Percentiles rank a stretch among this genome's conserved stretches.
Conservation (phyloP, 2,797 vertebrate genomes). For the Percopsis omiscomaycus region DNA sequence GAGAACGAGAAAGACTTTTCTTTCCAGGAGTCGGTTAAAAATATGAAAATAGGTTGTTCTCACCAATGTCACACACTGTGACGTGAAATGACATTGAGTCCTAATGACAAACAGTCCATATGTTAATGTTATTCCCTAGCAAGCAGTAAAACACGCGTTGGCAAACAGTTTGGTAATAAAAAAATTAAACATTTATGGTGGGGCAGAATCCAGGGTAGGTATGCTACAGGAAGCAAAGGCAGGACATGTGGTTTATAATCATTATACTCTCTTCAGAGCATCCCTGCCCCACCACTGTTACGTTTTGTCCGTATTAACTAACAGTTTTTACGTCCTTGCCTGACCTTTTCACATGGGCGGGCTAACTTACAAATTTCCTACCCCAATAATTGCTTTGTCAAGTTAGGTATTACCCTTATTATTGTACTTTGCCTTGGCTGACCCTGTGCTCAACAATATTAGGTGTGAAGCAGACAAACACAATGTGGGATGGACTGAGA, state of each 20-base stretch:
- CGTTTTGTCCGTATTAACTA: too few species aligned
- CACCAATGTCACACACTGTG: neutral
- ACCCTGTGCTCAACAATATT: slow-evolving; percentile 34
- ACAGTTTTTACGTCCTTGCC: neutral
- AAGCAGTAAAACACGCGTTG: slow-evolving; percentile 52
- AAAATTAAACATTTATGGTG: slow-evolving; percentile 64
- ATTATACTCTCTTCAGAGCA: neutral
- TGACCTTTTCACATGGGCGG: slow-evolving; percentile 36
- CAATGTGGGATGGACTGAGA: neutral
- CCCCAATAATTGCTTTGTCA: neutral
- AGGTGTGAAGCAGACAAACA: slow-evolving; percentile 53
- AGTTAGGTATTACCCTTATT: slow-evolving; percentile 38
- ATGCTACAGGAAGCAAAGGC: neutral
- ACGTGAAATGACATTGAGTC: neutral
- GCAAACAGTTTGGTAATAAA: slow-evolving; percentile 65
- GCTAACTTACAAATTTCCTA: slow-evolving; percentile 6
- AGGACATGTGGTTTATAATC: neutral
- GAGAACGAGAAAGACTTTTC: neutral
- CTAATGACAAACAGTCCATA: slow-evolving; percentile 15
- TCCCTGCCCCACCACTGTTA: too few species aligned
- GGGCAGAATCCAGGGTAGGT: slow-evolving; percentile 18
- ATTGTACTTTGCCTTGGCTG: slow-evolving; percentile 37
- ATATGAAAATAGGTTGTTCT: slow-evolving; percentile 34
- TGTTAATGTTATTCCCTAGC: slow-evolving; percentile 2
- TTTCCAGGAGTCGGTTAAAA: slow-evolving; percentile 9